phyloP scores from a whole-genome alignment of 2,797 vertebrate species.

The Leontopithecus rosalia region DNA sequence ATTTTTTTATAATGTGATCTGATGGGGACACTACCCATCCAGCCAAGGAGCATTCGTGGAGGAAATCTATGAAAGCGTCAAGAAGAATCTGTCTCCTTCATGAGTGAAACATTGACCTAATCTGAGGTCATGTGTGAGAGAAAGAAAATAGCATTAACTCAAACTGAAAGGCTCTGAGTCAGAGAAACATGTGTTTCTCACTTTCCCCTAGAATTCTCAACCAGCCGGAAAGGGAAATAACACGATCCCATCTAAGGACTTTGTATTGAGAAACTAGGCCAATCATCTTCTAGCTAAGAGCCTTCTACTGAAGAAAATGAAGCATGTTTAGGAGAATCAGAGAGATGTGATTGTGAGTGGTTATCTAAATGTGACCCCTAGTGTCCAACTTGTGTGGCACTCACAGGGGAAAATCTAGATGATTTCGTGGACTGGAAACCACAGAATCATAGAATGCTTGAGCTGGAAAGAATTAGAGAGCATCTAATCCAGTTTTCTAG shows the following conservation, averaged over 20 bases:
- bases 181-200: background rate
- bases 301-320: background rate
- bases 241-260: background rate
- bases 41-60: background rate
- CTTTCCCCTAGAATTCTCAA: background rate
- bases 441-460: background rate
- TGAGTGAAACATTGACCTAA: background rate
- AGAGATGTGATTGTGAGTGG: slow-evolving; percentile 42
- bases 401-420: slow-evolving; percentile 41
- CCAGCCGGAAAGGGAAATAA: background rate
- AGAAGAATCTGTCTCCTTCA: background rate
- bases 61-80: background rate
- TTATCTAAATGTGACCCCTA: slow-evolving; percentile 85
- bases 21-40: background rate
- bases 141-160: slow-evolving; percentile 29
- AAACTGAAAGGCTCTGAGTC: background rate
- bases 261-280: background rate
- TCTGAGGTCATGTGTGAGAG: background rate
- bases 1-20: background rate
- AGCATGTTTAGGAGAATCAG: background rate
- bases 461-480: background rate
- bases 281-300: background rate
- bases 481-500: background rate
- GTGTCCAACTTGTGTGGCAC: slow-evolving; percentile 78
- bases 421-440: background rate